Base-by-base conservation (phyloP, 2,113 vertebrate genomes). In the Chunga burmeisteri region DNA sequence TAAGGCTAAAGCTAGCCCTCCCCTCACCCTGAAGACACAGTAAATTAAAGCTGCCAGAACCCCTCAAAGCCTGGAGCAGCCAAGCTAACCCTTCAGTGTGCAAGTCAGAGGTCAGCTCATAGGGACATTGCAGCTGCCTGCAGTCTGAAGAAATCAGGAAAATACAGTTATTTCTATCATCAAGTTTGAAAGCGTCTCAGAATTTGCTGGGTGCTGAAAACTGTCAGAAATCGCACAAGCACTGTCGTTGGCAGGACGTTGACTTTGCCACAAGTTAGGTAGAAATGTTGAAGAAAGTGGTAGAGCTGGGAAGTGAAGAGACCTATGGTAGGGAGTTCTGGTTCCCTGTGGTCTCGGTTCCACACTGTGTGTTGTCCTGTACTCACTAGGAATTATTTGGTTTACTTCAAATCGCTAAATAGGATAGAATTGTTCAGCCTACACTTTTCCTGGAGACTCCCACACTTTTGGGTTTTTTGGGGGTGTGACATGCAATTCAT, bases 11-110 rank as follows among this genome's bases (percentile, higher is more conserved):
- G 30, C 84, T 79, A 80, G n/a, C 66, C 79, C 77, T 92, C 68
- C 68, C 52, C 56, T 96, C 70, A 29, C 26, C 82, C 80, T 62
- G 56, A 87, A 46, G 81, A 67, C 17, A 10, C 36, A 88, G 77
- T 68, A 94, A 97, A 97, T 97, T 92, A 95, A 96, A 91, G 86
- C 62, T 86, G 34, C 62, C 75, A 67, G 77, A 86, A 73, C 17
- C 56, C 56, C 29, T 27, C 52, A n/a, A 42, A 93, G 67, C 40
- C 63, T 29, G 49, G 50, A 32, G 53, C 14, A 18, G 49, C 40
- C 19, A 5, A 34, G 68, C 38, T 58, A 66, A 85, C 26, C 50
- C 62, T 73, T 26, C 1, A 1, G 38, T 26, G 14, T 19, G 32
- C 0, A 0, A 59, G 49, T 14, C 53, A 59, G 36, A 58, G 34